A percentile compares a stretch with the other conserved stretches of the same genome.
Evolutionary conservation across 2,113 vertebrate species (phyloP).

Genomic region (Epinephelus cyanopodus): DNA sequence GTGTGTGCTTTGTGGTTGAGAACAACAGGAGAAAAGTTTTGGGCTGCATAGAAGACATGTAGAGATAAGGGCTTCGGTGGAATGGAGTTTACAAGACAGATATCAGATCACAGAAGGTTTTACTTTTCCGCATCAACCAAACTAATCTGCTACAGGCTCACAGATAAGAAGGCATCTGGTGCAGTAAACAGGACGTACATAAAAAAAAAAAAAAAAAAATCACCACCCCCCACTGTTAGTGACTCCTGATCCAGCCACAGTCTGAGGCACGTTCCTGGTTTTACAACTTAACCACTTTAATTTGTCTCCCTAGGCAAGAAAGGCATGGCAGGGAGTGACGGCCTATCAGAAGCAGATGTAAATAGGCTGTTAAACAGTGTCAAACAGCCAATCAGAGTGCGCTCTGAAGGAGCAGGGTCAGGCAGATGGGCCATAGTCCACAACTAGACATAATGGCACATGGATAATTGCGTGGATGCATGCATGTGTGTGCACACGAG

Average conservation of each 20-base stretch:
- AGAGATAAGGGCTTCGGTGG: conserved; percentile 20
- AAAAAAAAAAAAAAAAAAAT: not conserved
- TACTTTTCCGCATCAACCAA: conserved; percentile 3
- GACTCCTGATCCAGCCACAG: conserved; percentile 55
- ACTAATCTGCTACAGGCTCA: not conserved
- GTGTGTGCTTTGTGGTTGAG: conserved; percentile 41
- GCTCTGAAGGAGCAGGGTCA: conserved; percentile 60
- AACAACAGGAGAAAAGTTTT: conserved; percentile 73
- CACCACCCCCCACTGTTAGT: not conserved
- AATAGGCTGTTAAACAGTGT: conserved; percentile 38
- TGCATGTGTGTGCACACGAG: not conserved
- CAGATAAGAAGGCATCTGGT: conserved; percentile 13
- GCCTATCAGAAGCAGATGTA: conserved; percentile 73
- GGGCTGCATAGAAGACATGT: conserved; percentile 62
- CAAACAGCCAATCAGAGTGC: conserved; percentile 57
- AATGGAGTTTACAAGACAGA: conserved; percentile 50
- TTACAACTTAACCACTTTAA: conserved; percentile 48
- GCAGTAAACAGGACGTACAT: conserved; percentile 12
- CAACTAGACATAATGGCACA: conserved; percentile 10
- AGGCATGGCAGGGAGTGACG: conserved; percentile 55
- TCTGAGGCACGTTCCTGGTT: conserved; percentile 37
- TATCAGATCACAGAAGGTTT: conserved; percentile 20
- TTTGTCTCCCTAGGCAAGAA: conserved; percentile 61
- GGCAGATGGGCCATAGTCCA: conserved; percentile 69
- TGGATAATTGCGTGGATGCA: not conserved